Evolutionary conservation across 2,888 invertebrate genomes (phyloP), one percentile per base, ranked within the genome.

Genomic region (Leptogaster cylindrica): DNA sequence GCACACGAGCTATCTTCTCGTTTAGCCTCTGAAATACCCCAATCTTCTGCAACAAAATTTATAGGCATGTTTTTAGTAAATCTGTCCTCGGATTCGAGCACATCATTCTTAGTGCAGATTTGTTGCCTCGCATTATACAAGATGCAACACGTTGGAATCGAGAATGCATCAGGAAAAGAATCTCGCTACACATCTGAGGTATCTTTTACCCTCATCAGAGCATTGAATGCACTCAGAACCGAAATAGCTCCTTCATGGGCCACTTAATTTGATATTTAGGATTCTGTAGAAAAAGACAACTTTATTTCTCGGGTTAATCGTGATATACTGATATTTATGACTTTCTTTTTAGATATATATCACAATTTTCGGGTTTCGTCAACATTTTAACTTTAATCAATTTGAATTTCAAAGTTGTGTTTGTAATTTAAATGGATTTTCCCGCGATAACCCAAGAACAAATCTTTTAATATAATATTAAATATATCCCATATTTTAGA

Each of bases 231-330:
- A 31, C 14, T 36, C 5, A 39, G 33, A 63, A 63, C 41, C 48
- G 41, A 65, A 65, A 65, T 65, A 65, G 65, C 28, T 65, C 63
- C 31, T 36, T 12, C 48, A 65, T 33, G 25, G 48, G 65, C 65
- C 65, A 65, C 65, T 65, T 65, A 65, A 65, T 65, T 65, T 48
- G 46, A 65, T 65, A 65, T 65, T 65, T 65, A 65, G 33, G 41
- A 50, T 48, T 31, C 31, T 10, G 31, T 31, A 31, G 10, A 31
- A 31, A 31, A 31, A 31, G 10, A 8, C 31, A 31, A 31, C 10
- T 31, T 31, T 31, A 31, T n/a, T n/a, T n/a, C n/a, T n/a, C n/a
- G n/a, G n/a, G n/a, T n/a, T n/a, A n/a, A n/a, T n/a, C n/a, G n/a
- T n/a, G n/a, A n/a, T n/a, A n/a, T n/a, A n/a, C n/a, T n/a, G n/a